Evolutionary conservation across 2,797 vertebrate genomes (phyloP), one percentile per base, ranked within the genome.

Genomic region (Triplophysa bombifrons): DNA sequence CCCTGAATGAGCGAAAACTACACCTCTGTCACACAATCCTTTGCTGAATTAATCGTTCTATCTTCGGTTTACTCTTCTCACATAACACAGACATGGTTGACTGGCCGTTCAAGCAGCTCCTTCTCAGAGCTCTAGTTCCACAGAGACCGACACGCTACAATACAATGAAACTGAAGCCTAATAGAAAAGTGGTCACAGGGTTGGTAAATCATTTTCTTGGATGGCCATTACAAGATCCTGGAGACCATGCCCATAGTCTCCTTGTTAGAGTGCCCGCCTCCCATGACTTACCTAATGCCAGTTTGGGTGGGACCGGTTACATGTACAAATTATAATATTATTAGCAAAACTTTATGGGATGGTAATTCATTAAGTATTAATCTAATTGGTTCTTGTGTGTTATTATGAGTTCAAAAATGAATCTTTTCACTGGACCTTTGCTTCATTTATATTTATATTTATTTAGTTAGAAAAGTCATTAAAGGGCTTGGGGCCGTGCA

Each of bases 21-120:
- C 55, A 77, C 75, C 69, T 66, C 72, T 55, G 63, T 87, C 84
- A 87, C 34, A 30, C 83, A 73, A 83, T 6, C 68, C 84, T 85
- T 82, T 3, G 17, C 48, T 44, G 53, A 66, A 58, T 48, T 58
- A 50, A 81, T 65, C 11, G 34, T 14, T 65, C 16, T 53, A 44
- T 25, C 16, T 25, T 22, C 20, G 2, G 13, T 51, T 13, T 34
- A 58, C 67, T 61, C 27, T 69, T 51, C 70, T 74, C 55, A 68
- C 55, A 74, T 69, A 75, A 75, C 22, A 53, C 46, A 56, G 82
- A 85, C 77, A 79, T 76, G 77, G 84, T 78, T 68, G 68, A 81
- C 27, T 25, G 83, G 85, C 80, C 50, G 50, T 81, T 85, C 75
- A 84, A 82, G 84, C 44, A 73, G 78, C 80, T 65, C 14, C 2